Evolutionary conservation across 2,888 invertebrate genomes (phyloP).

Genomic region (Fabriciana adippe): DNA sequence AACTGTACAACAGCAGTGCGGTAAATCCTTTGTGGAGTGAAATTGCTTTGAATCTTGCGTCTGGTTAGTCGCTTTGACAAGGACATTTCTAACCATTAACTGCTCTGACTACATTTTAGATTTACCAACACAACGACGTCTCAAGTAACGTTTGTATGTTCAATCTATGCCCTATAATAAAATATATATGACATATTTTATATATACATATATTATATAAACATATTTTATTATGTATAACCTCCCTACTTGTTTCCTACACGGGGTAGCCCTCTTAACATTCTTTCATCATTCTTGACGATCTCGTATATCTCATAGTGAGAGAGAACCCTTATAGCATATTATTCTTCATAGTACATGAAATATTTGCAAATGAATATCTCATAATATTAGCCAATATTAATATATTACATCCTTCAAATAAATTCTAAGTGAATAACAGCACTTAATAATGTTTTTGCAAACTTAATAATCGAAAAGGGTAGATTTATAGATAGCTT

Average conservation of each 20-base stretch:
- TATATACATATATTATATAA: background rate
- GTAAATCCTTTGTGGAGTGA: conserved; percentile 21
- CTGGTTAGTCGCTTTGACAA: conserved; percentile 24
- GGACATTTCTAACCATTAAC: conserved; percentile 21
- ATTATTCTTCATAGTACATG: background rate
- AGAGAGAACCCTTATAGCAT: background rate
- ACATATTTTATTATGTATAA: background rate
- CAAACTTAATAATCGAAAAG: conserved; percentile 15
- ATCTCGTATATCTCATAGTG: conserved; percentile 11
- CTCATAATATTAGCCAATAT: background rate
- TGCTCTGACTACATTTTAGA: background rate
- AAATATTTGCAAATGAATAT: background rate
- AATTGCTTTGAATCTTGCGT: conserved; percentile 31
- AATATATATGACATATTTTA: background rate
- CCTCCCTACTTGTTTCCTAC: background rate
- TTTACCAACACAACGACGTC: background rate
- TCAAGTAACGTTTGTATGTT: background rate
- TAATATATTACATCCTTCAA: background rate
- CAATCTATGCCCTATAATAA: too few species aligned
- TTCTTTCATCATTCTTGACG: conserved; percentile 14
- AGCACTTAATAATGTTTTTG: conserved; percentile 17
- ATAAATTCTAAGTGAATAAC: background rate
- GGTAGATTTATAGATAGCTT: conserved; percentile 31
- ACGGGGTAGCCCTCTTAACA: conserved; percentile 16
- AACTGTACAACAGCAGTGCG: conserved; percentile 2